Evolutionary conservation across 35 echinoderm and acorn worm species (phyloP), one percentile per base, ranked within the genome.

Genomic region (Chiridota heheva): DNA sequence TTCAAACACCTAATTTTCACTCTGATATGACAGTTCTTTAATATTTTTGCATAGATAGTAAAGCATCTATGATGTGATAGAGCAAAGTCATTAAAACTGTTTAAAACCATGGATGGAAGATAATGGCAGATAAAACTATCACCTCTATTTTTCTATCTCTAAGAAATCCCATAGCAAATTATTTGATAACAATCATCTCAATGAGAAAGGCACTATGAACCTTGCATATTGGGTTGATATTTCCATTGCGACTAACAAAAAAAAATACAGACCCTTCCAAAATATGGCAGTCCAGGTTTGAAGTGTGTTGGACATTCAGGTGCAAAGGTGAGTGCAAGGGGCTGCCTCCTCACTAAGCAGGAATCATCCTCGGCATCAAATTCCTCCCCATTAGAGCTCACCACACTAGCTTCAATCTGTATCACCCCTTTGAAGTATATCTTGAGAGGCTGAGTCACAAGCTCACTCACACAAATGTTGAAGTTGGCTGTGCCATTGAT

Each of bases 271-370:
- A 98, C 95, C 95, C 81, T 98, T 42, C 95, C 95, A 32, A 81
- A 64, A 31, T 89, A 98, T 12, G 95, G 95, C 42, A 98, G 58
- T 1, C 95, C 95, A 13, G 95, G 95, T 43, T 98, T 98, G 85
- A 91, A 98, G 42, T 98, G 89, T 62, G 91, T 87, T 65, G 67
- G 85, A 7, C 85, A 84, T 34, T 88, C 95, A 24, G 71, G 28
- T 31, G 89, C 79, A 62, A 84, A 98, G 53, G 91, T 73, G 15
- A 98, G 48, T 25, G 72, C 86, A 18, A 91, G 61, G 0, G 90
- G 85, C 55, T 84, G 95, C 63, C 90, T 91, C 20, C 89, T 66
- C 10, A 98, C 87, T 7, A 83, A 73, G 40, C 89, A 91, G 16
- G 95, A 87, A 42, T 98, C 95, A 40, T 91, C 95, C 61, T 88